A percentile compares a stretch with the other conserved stretches of the same genome.
Evolutionary conservation across 2,113 vertebrate species (phyloP).

Genomic region (Zosterops japonicus): DNA sequence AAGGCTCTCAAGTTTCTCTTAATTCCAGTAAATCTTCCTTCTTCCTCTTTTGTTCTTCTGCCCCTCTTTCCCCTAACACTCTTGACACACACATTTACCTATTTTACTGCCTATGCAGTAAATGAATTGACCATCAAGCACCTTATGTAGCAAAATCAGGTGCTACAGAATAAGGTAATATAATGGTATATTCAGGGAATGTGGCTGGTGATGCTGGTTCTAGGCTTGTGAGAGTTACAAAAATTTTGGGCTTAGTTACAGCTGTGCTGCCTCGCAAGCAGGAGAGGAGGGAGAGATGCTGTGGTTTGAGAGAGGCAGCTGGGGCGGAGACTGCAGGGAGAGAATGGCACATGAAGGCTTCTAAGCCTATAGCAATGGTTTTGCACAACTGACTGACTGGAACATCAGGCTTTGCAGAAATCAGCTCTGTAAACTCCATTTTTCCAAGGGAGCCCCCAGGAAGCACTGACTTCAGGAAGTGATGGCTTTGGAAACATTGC

Average conservation of each 20-base stretch:
- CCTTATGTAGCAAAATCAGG: background rate
- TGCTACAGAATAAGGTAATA: no score
- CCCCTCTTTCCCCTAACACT: background rate
- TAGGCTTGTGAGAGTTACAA: background rate
- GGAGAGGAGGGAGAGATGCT: background rate
- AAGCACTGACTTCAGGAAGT: background rate
- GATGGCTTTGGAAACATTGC: background rate
- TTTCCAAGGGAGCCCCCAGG: background rate
- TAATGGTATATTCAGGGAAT: background rate
- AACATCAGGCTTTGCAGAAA: constrained; percentile 21
- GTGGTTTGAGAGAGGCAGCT: background rate
- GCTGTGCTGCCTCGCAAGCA: background rate
- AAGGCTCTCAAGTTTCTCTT: background rate
- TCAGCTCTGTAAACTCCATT: background rate
- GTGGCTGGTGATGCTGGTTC: background rate
- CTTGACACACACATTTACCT: accelerated
- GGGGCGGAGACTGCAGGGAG: background rate
- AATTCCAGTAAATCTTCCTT: background rate
- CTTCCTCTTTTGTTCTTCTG: background rate
- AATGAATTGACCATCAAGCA: background rate
- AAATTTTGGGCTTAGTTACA: background rate
- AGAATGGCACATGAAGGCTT: background rate
- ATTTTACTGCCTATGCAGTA: background rate
- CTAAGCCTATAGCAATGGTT: background rate
- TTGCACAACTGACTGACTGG: background rate